Percentiles rank a stretch among this genome's conserved stretches.
phyloP scores from a whole-genome alignment of 2,888 invertebrate genomes.

The Drosophila falleni region DNA sequence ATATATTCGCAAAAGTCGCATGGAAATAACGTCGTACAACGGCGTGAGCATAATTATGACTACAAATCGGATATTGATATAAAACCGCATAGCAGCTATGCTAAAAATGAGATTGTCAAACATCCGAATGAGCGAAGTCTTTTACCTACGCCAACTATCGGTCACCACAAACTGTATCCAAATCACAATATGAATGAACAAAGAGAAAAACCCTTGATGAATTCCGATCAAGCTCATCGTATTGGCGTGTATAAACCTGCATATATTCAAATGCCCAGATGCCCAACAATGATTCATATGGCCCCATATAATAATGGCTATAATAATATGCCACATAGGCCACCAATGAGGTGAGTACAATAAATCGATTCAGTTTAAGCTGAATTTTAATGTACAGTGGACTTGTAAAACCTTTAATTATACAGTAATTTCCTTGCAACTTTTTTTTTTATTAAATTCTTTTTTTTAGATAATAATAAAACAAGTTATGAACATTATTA shows the following conservation, averaged over 20 bases:
- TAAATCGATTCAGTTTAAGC: no score
- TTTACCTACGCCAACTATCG: constrained; percentile 61
- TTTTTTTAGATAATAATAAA: no score
- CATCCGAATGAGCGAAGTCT: constrained; percentile 60
- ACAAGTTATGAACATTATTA: no score
- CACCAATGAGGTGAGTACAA: constrained; percentile 57
- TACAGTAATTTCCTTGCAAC: no score
- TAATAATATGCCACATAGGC: constrained; percentile 61
- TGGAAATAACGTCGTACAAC: constrained; percentile 38
- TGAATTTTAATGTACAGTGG: no score
- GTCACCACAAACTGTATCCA: constrained; percentile 53
- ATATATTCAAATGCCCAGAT: constrained; percentile 64
- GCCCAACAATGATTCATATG: constrained; percentile 60
- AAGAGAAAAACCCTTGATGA: constrained; percentile 41
- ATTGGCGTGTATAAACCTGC: constrained; percentile 59
- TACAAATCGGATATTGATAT: constrained; percentile 53
- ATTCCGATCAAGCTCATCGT: constrained; percentile 54
- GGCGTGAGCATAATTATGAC: constrained; percentile 51
- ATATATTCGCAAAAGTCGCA: constrained; percentile 34
- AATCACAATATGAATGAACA: constrained; percentile 50
- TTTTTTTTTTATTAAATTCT: no score
- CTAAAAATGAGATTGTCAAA: constrained; percentile 38
- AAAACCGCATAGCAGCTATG: constrained; percentile 35
- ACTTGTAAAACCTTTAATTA: no score
- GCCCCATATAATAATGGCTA: constrained; percentile 67